Evolutionary conservation across 2,888 invertebrate species (phyloP), one percentile per base, ranked within the genome.

Genomic region (Epinotia demarniana): DNA sequence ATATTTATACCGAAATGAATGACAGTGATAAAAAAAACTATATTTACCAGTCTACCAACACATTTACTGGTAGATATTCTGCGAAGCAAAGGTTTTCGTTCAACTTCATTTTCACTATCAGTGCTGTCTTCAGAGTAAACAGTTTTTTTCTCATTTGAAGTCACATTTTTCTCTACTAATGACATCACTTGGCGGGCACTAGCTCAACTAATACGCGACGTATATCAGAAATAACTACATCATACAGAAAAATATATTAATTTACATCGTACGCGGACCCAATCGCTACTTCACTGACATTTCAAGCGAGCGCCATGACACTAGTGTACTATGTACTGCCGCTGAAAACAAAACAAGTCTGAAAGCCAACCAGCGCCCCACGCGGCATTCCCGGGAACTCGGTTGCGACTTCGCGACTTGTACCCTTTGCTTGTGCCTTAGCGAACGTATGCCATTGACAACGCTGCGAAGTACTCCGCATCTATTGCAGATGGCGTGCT

Each of bases 21-120:
- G 13, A 63, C 57, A 55, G 57, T 39, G 27, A 55, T 55, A 55
- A 16, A 16, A 27, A 19, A 16, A 46, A 39, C 85, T 85, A 94
- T 95, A 94, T 95, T 95, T 94, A 97, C 97, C 95, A 97, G 95
- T 91, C 96, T 95, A 89, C 96, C 97, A 88, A 97, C 96, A 90
- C 97, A 97, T 90, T 96, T 96, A 92, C 97, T 97, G 78, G 97
- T 97, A 77, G 97, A 97, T 88, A 97, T 95, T 85, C 97, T 96
- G 85, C 97, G 95, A 85, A 97, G 96, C 89, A 97, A 96, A 81
- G 96, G 95, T 80, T 96, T 97, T 84, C 96, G 97, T 88, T 97
- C 97, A 75, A 96, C 96, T 89, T 97, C 97, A 90, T 96, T 96
- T 89, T 98, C 98, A 92, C 97, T 97, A 87, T 97, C 97, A 49